A percentile compares a stretch with the other conserved stretches of the same genome.
Conservation (phyloP, 2,113 vertebrate genomes). For the Peromyscus maniculatus region DNA sequence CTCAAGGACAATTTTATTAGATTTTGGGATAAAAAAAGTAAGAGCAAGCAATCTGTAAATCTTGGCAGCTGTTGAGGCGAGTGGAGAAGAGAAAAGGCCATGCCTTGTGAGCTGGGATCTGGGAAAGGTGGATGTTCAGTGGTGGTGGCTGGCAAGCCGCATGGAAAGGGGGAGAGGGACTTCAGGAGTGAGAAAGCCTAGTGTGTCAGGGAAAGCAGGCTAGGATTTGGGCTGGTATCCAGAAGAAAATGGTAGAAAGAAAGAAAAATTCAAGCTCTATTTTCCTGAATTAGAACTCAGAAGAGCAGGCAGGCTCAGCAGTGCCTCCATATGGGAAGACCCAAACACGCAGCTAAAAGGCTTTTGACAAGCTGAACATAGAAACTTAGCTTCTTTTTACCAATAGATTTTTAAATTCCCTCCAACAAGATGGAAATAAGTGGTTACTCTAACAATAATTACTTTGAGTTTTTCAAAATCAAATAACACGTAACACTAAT, state of each 20-base stretch:
- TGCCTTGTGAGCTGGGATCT: not conserved
- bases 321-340: no score
- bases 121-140: no score
- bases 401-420: not conserved
- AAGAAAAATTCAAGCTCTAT: not conserved
- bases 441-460: not conserved
- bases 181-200: not conserved
- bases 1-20: not conserved
- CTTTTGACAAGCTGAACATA: not conserved
- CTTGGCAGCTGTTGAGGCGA: not conserved
- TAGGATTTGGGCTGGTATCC: not conserved
- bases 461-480: not conserved
- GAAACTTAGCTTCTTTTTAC: not conserved
- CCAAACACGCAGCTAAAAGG: not conserved
- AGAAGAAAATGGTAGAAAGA: not conserved
- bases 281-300: not conserved
- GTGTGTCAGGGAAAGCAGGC: not conserved
- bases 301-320: not conserved
- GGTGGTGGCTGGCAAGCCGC: not conserved
- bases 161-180: no score
- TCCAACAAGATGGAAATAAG: not conserved
- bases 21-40: not conserved
- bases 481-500: not conserved
- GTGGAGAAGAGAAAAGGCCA: not conserved
- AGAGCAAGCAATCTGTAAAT: not conserved